Conservation (phyloP, 2,888 invertebrate species). For the Geophilus truncorum region DNA sequence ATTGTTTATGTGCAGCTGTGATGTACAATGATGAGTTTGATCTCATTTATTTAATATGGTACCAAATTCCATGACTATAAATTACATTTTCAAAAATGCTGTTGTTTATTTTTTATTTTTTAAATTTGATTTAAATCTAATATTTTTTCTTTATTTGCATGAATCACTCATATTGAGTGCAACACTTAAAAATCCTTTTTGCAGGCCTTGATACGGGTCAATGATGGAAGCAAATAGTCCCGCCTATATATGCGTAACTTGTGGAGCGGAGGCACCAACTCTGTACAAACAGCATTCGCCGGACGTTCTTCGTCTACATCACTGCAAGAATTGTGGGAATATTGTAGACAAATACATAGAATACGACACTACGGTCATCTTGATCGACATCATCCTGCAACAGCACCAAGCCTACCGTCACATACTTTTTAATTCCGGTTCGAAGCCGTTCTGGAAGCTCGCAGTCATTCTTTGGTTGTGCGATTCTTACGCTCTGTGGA, state of each 20-base stretch:
- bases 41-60: too few relatives aligned
- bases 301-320: conserved; percentile 29
- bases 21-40: too few relatives aligned
- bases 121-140: too few relatives aligned
- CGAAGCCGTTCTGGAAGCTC: conserved; percentile 74
- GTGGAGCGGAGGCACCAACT: conserved; percentile 30
- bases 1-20: too few relatives aligned
- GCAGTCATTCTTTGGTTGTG: conserved; percentile 68
- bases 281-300: conserved; percentile 33
- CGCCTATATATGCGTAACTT: conserved; percentile 32
- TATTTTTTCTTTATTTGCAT: too few relatives aligned
- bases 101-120: too few relatives aligned
- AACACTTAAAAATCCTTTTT: background rate
- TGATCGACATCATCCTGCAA: conserved; percentile 76
- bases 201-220: background rate
- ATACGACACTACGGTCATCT: conserved; percentile 79
- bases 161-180: too few relatives aligned
- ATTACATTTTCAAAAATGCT: too few relatives aligned
- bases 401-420: conserved; percentile 78
- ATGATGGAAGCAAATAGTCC: background rate
- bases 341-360: conserved; percentile 86
- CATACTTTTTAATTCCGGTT: conserved; percentile 71
- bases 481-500: conserved; percentile 61
- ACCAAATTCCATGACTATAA: too few relatives aligned
- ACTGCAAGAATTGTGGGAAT: conserved; percentile 59